Base-by-base conservation (phyloP, 2,888 invertebrate species). In the Hemaris fuciformis region DNA sequence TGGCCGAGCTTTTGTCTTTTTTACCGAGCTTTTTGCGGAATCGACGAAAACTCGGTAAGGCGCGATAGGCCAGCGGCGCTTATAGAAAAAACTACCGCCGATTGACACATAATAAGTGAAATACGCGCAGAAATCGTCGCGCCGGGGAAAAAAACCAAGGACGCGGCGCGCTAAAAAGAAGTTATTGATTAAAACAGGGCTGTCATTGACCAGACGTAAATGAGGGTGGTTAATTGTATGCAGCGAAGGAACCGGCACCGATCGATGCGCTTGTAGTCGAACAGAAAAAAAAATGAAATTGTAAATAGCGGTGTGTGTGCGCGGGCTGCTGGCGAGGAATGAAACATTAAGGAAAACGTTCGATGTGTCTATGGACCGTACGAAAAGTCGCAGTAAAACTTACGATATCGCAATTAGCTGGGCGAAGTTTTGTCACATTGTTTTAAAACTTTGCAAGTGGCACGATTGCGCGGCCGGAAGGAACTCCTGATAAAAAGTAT, bases 161-260 rank as follows among this genome's bases (percentile, higher is more conserved):
- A 87, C 92, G 89, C 88, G 71, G 77, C 76, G 82, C 85, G 89
- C 83, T 85, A 89, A 92, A 91, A 92, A 92, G 91, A 92, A 92
- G 85, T 91, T 92, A 92, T 92, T 91, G 92, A 92, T 92, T 92
- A 91, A 91, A 91, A 84, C 84, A 86, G 87, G 87, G 89, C 89
- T 91, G 91, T 89, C 92, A 91, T 87, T 91, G 91, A 91, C 92
- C 91, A 91, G 88, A 89, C 89, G 85, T 81, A 92, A 92, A 91
- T 92, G 90, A 91, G 91, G 92, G 91, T 86, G 88, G 80, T 84
- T 91, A 91, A 92, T 91, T 85, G 88, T 89, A 92, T 92, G 91
- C 92, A 88, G 80, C 72, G 77, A 77, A 74, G 83, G 82, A 84
- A 81, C 80, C 77, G 79, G 78, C 77, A 72, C 74, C 78, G 76